Evolutionary conservation across 23 tunicate genomes (phyloP).

Genomic region (Halocynthia aurantium): DNA sequence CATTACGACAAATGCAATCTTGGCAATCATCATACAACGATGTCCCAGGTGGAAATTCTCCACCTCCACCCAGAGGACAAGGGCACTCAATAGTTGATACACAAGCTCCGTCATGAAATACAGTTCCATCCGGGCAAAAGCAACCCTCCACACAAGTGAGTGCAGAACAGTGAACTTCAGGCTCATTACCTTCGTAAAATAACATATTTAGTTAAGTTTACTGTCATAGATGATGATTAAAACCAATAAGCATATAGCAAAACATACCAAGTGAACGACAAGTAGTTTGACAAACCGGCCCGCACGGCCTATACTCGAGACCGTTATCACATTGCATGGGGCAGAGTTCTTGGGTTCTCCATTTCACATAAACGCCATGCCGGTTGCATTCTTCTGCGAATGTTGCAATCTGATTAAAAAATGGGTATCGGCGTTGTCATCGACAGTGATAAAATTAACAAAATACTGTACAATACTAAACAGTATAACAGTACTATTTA

Average conservation of each 20-base stretch:
- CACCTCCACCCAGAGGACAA: conserved; percentile 30
- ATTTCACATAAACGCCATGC: conserved; percentile 31
- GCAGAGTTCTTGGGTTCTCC: conserved; percentile 59
- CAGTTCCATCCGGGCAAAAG: conserved; percentile 52
- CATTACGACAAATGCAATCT: conserved; percentile 50
- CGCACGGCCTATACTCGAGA: conserved; percentile 57
- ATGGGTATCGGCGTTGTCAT: not conserved
- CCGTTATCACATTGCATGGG: conserved; percentile 77
- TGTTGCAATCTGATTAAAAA: conserved; percentile 41
- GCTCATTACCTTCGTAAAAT: not conserved
- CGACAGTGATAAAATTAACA: not conserved
- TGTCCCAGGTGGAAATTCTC: conserved; percentile 52
- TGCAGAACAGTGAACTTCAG: conserved; percentile 16
- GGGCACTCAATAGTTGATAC: conserved; percentile 44
- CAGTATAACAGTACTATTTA: not conserved
- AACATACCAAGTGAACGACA: conserved; percentile 29
- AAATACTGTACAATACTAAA: not conserved
- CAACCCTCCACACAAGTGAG: conserved; percentile 84
- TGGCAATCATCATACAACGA: conserved; percentile 35
- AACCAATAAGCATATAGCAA: not conserved
- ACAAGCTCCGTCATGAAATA: conserved; percentile 55
- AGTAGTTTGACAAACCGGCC: conserved; percentile 56
- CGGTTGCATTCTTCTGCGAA: conserved; percentile 47
- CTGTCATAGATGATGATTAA: not conserved
- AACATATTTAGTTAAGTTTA: not conserved